These are phyloP conservation scores for Procambarus clarkii DNA, from an alignment of 1,140 invertebrate species.

Conservation along the genomic window DNA sequence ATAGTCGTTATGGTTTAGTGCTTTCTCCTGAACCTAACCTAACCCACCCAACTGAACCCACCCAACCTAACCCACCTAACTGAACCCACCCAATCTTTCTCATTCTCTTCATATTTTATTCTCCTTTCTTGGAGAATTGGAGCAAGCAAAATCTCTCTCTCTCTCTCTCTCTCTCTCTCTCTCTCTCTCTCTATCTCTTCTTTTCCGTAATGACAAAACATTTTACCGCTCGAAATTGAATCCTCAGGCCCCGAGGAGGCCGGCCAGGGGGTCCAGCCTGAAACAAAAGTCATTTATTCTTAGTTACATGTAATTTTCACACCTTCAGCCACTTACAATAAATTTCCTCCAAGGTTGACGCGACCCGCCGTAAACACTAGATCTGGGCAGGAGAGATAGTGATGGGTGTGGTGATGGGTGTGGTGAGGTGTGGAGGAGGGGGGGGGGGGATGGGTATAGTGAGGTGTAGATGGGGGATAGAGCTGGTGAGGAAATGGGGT, in stretches of 20 bases:
- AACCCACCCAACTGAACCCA: too few species aligned
- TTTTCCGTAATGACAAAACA: neutral
- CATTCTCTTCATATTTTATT: too few species aligned
- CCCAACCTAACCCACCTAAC: too few species aligned
- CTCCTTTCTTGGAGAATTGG: too few species aligned
- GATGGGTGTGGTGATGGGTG: too few species aligned
- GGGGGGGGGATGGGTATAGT: too few species aligned
- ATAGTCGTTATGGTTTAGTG: too few species aligned
- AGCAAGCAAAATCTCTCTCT: neutral
- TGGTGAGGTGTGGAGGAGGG: too few species aligned
- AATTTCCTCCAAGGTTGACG: slow-evolving; percentile 30
- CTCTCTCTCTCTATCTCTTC: neutral
- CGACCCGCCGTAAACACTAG: slow-evolving; percentile 1
- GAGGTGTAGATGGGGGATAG: too few species aligned
- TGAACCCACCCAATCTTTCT: too few species aligned
- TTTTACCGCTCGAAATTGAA: slow-evolving; percentile 32
- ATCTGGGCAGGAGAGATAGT: neutral
- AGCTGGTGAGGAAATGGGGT: too few species aligned
- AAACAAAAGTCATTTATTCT: slow-evolving; percentile 55
- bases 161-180: slow-evolving; percentile 16
- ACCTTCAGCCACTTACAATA: slow-evolving; percentile 46
- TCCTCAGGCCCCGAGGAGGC: slow-evolving; percentile 15
- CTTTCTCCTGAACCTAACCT: too few species aligned
- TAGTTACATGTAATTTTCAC: slow-evolving; percentile 57
- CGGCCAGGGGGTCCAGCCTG: slow-evolving; percentile 10